Evolutionary conservation across 2,113 vertebrate species (phyloP), one percentile per base, ranked within the genome.

Genomic region (Lycocorax pyrrhopterus): DNA sequence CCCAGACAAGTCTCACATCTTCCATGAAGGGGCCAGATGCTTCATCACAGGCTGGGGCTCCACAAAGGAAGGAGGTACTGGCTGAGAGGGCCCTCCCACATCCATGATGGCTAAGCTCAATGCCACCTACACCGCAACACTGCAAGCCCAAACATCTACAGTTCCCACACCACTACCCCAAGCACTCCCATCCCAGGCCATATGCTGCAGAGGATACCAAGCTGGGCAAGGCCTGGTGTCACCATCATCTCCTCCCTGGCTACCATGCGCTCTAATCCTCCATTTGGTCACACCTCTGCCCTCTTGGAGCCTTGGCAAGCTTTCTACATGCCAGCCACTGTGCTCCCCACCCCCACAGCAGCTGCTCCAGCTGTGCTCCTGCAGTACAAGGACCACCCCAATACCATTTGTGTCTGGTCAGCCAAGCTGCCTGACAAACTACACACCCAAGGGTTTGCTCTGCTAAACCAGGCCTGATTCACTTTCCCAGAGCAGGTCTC

Each of bases 41-140:
- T 98, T 98, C 97, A 99, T 99, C 95, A 98, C 98, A 12, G 99
- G 99, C 89, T 99, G 99, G 99, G 99, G 99, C 10, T 98, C 99
- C 10, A 98, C 98, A 1, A 96, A 97, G 27, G 98, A 98, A 95
- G 98, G 98, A 97, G 98, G 98, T 98, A 98, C 32, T 27, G 51
- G 30, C 72, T 62, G 35, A 55, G 33, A 39, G 37, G 46, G 67
- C 10, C 58, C 71, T 43, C 49, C 71, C 63, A 18, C 10, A 13
- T 4, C 33, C 33, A 6, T 4, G 3, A 17, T 39, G 35, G 64
- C 77, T 39, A 32, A 26, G 37, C 59, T 66, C 44, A 47, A 12
- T 15, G 56, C 33, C 53, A 52, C 26, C 30, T 6, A 39, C 83
- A 37, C 59, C 33, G 46, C 3, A 9, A 67, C 32, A 47, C 41